A percentile compares a stretch with the other conserved stretches of the same genome.
phyloP scores from a whole-genome alignment of 37 sponge, comb jelly and placozoan species.

The Ianthella basta region DNA sequence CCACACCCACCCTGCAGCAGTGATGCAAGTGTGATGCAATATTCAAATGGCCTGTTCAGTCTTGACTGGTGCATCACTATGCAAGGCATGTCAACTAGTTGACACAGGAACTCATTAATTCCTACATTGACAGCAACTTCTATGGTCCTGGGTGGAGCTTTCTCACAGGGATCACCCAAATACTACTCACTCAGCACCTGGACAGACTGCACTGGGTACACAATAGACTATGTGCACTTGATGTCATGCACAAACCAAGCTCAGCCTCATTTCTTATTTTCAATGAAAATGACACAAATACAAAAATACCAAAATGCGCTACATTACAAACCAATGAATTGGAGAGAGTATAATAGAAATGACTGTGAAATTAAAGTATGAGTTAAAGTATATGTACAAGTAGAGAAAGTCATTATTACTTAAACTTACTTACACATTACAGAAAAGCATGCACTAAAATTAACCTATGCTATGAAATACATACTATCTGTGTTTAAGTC shows the following conservation, averaged over 20 bases:
- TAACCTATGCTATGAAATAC: not conserved
- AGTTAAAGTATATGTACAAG: not conserved
- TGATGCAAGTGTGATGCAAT: no score
- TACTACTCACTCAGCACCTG: slow-evolving; percentile 5
- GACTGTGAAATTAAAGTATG: not conserved
- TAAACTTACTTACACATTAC: not conserved
- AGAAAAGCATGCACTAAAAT: not conserved
- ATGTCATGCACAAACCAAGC: not conserved
- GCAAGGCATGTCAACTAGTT: not conserved
- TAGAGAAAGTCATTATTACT: not conserved
- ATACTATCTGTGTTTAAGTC: not conserved
- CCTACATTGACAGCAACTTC: not conserved
- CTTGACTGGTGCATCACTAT: no score
- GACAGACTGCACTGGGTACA: not conserved
- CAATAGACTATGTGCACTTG: not conserved
- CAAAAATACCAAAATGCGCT: not conserved
- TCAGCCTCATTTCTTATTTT: not conserved
- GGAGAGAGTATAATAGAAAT: not conserved
- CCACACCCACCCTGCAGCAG: no score
- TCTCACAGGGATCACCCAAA: not conserved
- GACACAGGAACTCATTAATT: not conserved
- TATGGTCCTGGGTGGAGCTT: not conserved
- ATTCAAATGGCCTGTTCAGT: no score
- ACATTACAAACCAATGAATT: not conserved
- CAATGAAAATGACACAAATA: not conserved